Evolutionary conservation across 2,888 invertebrate species (phyloP), one percentile per base, ranked within the genome.

Genomic region (Mamestra brassicae): DNA sequence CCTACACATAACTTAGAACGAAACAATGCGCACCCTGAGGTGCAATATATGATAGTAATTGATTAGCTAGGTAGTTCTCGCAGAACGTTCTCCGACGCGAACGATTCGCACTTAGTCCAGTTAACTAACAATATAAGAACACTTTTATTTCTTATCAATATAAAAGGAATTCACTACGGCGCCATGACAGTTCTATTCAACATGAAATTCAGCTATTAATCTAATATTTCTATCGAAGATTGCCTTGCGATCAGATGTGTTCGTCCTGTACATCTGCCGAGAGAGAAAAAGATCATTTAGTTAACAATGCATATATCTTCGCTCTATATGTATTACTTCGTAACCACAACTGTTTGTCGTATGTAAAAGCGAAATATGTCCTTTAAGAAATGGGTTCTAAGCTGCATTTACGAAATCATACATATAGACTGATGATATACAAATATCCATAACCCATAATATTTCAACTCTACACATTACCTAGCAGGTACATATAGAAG

Each of bases 221-320:
- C 81, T 87, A 89, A 75, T 72, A 85, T 82, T 79, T 83, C 84
- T 89, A 92, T 90, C 88, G 93, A 86, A 90, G 93, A 90, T 92
- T 92, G 92, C 91, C 91, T 91, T 92, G 94, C 91, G 93, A 92
- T 97, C 97, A 98, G 97, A 98, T 97, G 96, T 97, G 97, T 96
- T 98, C 98, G 93, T 98, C 98, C 95, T 97, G 97, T 94, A 97
- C 97, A 97, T 98, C 98, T 98, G 97, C 89, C 96, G 93, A 95
- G 94, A 95, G 96, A 95, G 96, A 97, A 97, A 97, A 97, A 97
- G 96, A 97, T 96, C 94, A 96, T 97, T 96, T 95, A 91, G 89
- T 89, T 85, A 69, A 74, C 72, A 69, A 77, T 71, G 73, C 76
- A 79, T 72, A 80, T 78, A 80, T 74, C 81, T 72, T 69, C 60